Base-by-base conservation (phyloP, 2,888 invertebrate species). In the Eulithis testata region DNA sequence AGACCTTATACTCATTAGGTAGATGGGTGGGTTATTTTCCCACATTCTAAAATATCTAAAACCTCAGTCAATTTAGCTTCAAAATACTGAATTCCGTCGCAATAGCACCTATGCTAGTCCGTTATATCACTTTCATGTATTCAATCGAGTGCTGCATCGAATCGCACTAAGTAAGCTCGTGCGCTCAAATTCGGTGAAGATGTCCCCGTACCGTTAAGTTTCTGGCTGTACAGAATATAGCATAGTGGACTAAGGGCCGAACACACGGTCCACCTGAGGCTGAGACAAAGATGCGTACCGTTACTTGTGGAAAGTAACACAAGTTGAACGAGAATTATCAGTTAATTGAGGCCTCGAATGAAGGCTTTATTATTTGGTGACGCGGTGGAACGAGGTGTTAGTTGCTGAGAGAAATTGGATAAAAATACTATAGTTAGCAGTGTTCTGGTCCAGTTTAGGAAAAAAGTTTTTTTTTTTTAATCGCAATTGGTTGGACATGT, bases 291-390 rank as follows among this genome's bases (percentile, higher is more conserved):
- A 84, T 75, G 73, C 68, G 71, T 76, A 85, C 90, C 90, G 90
- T 90, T 90, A 90, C 76, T 72, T 76, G 79, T 84, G 80, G 87
- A 90, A 90, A 90, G 88, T 86, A 88, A 88, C 82, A 86, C 86
- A 83, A 86, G 83, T 89, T 84, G 84, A 87, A 87, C 84, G 76
- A 87, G 83, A 85, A 86, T 88, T 82, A 85, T 77, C 78, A 77
- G 79, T 86, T 89, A 86, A 90, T 90, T 87, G 83, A 82, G 83
- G 81, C 81, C 83, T 79, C 75, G 75, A 75, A 80, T 81, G 78
- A 76, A 80, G 78, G 77, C 78, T 79, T 80, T 75, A 79, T 78
- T 78, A 76, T 45, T 58, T 64, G 45, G 49, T 65, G 63, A 54
- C 60, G 60, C 49, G 31, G 65, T 53, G 49, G 54, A 58, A 63